Evolutionary conservation across 2,888 invertebrate species (phyloP).

Genomic region (Lamellibrachia satsuma): DNA sequence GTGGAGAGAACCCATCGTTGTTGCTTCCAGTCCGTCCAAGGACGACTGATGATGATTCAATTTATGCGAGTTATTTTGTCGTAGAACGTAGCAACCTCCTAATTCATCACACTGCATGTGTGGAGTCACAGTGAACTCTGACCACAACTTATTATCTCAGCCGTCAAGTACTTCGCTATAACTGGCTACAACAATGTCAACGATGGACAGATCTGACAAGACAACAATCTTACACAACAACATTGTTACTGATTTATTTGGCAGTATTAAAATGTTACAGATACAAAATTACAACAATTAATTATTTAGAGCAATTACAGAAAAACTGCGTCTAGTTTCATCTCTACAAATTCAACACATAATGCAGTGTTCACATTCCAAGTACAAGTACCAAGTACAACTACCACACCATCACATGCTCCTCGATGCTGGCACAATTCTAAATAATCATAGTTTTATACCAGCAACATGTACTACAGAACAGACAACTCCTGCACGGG

Average conservation of each 20-base stretch:
- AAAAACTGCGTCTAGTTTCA: neutral
- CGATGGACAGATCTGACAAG: neutral
- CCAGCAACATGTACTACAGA: neutral
- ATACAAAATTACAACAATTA: neutral
- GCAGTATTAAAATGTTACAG: slow-evolving; percentile 7
- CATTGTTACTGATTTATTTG: slow-evolving; percentile 9
- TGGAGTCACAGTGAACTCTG: too few species aligned
- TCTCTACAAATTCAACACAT: neutral
- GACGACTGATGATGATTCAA: too few species aligned
- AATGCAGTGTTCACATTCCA: neutral
- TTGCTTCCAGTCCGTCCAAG: too few species aligned
- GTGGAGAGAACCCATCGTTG: too few species aligned
- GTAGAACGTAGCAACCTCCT: too few species aligned
- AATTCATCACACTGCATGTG: too few species aligned
- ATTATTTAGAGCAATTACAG: slow-evolving; percentile 1
- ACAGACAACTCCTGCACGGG: neutral
- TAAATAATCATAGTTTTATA: neutral
- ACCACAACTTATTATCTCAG: too few species aligned
- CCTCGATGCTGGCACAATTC: neutral
- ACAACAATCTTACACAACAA: neutral
- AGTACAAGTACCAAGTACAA: neutral
- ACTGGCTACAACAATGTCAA: too few species aligned
- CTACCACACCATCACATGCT: neutral
- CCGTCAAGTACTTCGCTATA: too few species aligned
- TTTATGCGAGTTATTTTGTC: too few species aligned